Base-by-base conservation (phyloP, 1,140 invertebrate species). In the Pseudomyrmex pallidus region DNA sequence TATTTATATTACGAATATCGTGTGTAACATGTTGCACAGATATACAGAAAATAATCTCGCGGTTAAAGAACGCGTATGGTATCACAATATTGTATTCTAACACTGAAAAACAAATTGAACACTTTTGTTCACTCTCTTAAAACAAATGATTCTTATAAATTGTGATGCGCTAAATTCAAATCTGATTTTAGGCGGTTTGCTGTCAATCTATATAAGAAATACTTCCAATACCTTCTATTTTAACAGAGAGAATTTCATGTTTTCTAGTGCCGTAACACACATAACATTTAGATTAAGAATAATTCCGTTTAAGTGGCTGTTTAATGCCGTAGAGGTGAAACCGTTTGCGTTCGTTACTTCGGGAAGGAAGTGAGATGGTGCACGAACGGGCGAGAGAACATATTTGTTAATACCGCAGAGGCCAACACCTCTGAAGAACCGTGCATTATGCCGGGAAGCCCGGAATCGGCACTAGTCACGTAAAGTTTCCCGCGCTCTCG, bases 381-480 rank as follows among this genome's bases (percentile, higher is more conserved):
- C 66, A 25, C 20, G 52, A 67, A 59, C 54, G 54, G 1, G 35
- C 13, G 64, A 17, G 61, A 56, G 48, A 67, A 57, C 63, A 70
- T 78, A 57, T 59, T 70, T 46, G 76, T 59, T 78, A 72, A 72
- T 80, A 61, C n/a, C n/a, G 44, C 66, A 22, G 20, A 48, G 64
- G 64, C 76, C 35, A 70, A 80, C 66, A 80, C 76, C 54, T 78
- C 54, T 20, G 66, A 61, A 80, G 44, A 72, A 61, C 20, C 52
- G 13, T 46, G 74, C 63, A 25, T 80, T 22, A 80, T 25, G 61
- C 17, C 44, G 44, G 54, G 13, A 5, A 57, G 54, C 66, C 10
- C 66, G 44, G 35, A 59, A 80, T 80, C 76, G 76, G n/a, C 54
- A 59, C 15, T n/a, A 35, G 76, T 80, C 76, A 80, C 66, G 76